Conservation (phyloP, 2,113 vertebrate genomes). For the Callorhinus ursinus region DNA sequence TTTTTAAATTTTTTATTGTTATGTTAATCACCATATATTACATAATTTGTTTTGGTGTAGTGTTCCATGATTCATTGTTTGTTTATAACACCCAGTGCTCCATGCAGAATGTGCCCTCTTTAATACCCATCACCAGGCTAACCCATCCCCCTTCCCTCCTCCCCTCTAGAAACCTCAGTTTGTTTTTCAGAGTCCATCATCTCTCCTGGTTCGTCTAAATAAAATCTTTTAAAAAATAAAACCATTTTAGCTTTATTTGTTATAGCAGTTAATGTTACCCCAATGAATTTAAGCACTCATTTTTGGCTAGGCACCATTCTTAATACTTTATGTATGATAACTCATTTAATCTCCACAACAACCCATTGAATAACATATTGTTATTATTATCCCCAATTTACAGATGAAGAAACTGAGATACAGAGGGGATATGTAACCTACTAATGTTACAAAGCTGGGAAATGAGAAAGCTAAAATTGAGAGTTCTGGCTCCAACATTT, state of each 20-base stretch:
- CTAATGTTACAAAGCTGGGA: background rate
- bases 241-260: background rate
- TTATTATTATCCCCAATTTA: background rate
- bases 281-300: background rate
- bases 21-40: too few relatives aligned
- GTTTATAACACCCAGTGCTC: too few relatives aligned
- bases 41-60: too few relatives aligned
- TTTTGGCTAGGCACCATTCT: background rate
- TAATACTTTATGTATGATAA: background rate
- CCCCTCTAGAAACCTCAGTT: too few relatives aligned
- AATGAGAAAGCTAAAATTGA: background rate
- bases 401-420: background rate
- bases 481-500: slow-evolving; percentile 29
- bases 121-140: too few relatives aligned
- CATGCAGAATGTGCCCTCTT: too few relatives aligned
- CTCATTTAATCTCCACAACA: background rate
- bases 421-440: background rate
- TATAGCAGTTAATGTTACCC: background rate
- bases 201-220: too few relatives aligned
- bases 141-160: too few relatives aligned
- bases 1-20: too few relatives aligned
- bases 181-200: too few relatives aligned
- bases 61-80: too few relatives aligned
- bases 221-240: too few relatives aligned
- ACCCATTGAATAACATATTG: background rate